Evolutionary conservation across 1,140 invertebrate species (phyloP).

Genomic region (Platyscapa corneri): DNA sequence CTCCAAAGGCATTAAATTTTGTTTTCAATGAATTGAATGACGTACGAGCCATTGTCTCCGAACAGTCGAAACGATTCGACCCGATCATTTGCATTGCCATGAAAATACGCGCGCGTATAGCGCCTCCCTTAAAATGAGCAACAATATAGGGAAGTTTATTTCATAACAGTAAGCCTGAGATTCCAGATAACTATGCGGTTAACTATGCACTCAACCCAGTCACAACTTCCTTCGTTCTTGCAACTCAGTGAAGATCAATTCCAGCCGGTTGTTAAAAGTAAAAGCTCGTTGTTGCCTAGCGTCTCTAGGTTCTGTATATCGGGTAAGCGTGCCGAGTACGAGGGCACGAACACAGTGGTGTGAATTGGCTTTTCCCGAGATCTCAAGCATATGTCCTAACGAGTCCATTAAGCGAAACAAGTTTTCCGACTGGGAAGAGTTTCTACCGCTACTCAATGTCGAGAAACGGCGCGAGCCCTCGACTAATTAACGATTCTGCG

Average conservation of each 20-base stretch:
- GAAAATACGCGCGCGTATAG: not conserved
- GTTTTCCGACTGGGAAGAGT: conserved; percentile 1
- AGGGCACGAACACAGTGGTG: not conserved
- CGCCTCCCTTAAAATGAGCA: not conserved
- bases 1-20: no score
- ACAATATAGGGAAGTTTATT: not conserved
- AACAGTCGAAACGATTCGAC: no score
- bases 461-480: not conserved
- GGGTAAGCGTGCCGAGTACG: not conserved
- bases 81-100: no score
- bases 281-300: conserved; percentile 12
- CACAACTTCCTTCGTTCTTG: not conserved
- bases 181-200: not conserved
- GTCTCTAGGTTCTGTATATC: not conserved
- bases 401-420: conserved; percentile 28
- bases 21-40: no score
- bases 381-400: conserved; percentile 6
- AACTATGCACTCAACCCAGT: conserved; percentile 2
- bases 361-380: not conserved
- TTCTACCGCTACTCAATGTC: not conserved
- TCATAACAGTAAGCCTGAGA: not conserved
- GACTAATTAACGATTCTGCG: conserved; percentile 28
- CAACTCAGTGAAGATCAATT: conserved; percentile 14
- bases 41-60: no score
- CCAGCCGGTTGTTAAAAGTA: conserved; percentile 39